Evolutionary conservation across 2,797 vertebrate species (phyloP).

Genomic region (Gallirallus australis): DNA sequence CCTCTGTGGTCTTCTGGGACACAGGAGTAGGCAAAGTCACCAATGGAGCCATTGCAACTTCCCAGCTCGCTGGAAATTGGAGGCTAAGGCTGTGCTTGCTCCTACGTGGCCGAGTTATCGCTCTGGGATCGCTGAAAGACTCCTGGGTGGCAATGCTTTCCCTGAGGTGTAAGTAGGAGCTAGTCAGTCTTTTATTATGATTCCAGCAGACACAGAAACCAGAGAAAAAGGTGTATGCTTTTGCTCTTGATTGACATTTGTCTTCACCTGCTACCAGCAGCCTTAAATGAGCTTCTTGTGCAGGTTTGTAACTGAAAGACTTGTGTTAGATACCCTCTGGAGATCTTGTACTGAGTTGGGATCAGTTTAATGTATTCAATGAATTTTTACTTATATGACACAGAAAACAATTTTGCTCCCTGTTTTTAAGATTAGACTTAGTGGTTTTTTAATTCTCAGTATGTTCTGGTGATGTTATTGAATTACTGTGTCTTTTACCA

Average conservation of each 20-base stretch:
- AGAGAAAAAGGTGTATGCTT: neutral
- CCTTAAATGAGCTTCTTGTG: neutral
- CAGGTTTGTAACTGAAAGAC: neutral
- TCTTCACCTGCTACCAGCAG: neutral
- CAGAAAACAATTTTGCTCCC: neutral
- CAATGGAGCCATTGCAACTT: neutral
- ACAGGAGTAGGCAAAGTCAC: neutral
- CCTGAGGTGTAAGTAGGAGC: neutral
- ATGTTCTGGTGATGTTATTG: neutral
- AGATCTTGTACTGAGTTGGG: neutral
- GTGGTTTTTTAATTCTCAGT: neutral
- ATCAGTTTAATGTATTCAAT: neutral
- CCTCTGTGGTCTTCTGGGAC: neutral
- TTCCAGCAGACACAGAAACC: neutral
- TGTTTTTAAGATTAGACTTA: neutral
- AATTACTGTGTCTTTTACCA: neutral
- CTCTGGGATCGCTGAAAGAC: neutral
- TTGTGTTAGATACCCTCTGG: neutral
- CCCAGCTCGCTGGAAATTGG: neutral
- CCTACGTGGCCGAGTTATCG: rapidly evolving
- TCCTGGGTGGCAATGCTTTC: neutral
- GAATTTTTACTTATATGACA: neutral
- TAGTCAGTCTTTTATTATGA: neutral
- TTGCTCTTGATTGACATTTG: neutral
- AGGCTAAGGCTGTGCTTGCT: neutral